Evolutionary conservation across 2,113 vertebrate species (phyloP).

Genomic region (Festucalex cinctus): DNA sequence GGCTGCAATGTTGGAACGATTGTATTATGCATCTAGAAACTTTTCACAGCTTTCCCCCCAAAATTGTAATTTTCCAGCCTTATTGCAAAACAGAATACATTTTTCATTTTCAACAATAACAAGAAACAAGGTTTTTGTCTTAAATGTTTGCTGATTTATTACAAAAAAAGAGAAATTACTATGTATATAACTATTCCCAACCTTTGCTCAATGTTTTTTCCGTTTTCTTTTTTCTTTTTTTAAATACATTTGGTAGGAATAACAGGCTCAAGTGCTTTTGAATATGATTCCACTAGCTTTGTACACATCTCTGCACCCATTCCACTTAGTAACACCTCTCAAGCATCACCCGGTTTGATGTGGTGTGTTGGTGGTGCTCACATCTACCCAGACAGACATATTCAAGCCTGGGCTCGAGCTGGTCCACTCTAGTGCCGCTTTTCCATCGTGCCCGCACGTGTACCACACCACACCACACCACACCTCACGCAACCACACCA

Average conservation of each 20-base stretch:
- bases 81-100: neutral
- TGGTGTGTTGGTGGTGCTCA: neutral
- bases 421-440: no score
- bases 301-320: neutral
- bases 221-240: no score
- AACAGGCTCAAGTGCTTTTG: neutral
- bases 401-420: no score
- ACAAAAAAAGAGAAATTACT: no score
- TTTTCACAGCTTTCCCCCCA: neutral
- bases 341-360: neutral
- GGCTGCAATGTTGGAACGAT: constrained; percentile 6
- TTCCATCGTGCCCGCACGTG: no score
- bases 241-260: neutral
- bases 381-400: neutral
- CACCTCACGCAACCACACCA: no score
- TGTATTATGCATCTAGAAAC: neutral
- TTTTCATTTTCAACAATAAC: no score
- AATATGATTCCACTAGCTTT: neutral
- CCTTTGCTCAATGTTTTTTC: no score
- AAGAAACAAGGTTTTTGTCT: no score
- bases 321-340: neutral
- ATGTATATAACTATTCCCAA: no score
- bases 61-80: neutral
- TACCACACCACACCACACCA: no score
- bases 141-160: no score